These are phyloP conservation scores for Syrrhaptes paradoxus DNA, from an alignment of 2,113 vertebrate species.

Conservation along the genomic window DNA sequence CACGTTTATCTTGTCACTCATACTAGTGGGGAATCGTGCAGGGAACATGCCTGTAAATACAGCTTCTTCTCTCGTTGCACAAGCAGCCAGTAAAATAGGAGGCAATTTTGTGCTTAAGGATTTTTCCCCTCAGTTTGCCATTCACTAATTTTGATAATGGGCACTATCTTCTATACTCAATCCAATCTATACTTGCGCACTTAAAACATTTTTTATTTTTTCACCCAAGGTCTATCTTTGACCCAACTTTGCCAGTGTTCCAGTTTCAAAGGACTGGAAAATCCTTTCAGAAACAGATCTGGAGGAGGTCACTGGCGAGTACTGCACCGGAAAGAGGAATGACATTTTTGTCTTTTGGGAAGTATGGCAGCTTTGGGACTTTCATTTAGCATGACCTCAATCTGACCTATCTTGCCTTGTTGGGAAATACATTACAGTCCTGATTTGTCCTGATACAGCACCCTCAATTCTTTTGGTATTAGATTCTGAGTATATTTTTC, in stretches of 20 bases:
- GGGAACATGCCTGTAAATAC: neutral
- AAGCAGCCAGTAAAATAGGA: neutral
- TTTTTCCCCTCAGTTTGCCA: neutral
- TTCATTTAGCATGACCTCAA: neutral
- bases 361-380: neutral
- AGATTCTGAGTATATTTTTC: neutral
- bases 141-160: neutral
- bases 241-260: neutral
- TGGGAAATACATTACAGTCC: neutral
- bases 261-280: neutral
- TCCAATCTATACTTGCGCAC: neutral
- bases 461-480: neutral
- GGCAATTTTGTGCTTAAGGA: neutral
- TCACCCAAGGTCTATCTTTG: neutral
- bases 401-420: neutral
- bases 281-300: neutral
- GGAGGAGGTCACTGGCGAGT: neutral
- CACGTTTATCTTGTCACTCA: neutral
- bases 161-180: neutral
- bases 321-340: neutral
- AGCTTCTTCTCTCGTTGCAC: neutral
- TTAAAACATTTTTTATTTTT: neutral
- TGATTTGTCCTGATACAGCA: constrained; percentile 34
- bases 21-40: neutral
- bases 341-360: neutral